These are phyloP conservation scores for Steinernema scapterisci DNA, from an alignment of 2,888 invertebrate genomes.

Conservation along the genomic window DNA sequence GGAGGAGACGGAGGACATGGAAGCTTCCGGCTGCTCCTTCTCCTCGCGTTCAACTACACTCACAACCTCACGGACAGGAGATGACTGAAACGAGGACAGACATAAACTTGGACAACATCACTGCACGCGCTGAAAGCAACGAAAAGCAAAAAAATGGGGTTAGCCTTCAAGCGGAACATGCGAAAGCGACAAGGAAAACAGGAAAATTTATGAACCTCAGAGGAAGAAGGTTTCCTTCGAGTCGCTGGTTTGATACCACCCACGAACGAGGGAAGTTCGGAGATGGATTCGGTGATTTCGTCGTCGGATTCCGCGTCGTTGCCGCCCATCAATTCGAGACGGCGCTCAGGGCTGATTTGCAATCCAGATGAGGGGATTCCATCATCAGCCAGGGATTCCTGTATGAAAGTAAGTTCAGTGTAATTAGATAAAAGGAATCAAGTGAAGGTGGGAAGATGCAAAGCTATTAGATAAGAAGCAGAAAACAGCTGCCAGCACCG, in stretches of 20 bases:
- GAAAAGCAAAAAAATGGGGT: conserved; percentile 3
- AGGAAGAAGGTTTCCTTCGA: conserved; percentile 18
- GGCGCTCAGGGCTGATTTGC: conserved; percentile 62
- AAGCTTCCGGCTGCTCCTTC: neutral
- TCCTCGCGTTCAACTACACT: conserved; percentile 6
- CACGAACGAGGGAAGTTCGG: conserved; percentile 65
- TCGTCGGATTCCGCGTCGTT: conserved; percentile 50
- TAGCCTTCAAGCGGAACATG: conserved; percentile 9
- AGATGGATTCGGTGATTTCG: conserved; percentile 66
- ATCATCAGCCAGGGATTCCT: conserved; percentile 52
- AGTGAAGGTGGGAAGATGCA: neutral
- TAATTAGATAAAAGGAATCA: neutral
- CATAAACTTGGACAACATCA: neutral
- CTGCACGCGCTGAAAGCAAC: conserved; percentile 25
- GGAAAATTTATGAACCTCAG: conserved; percentile 17
- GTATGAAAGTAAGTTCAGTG: neutral
- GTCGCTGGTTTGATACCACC: conserved; percentile 34
- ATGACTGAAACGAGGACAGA: conserved; percentile 17
- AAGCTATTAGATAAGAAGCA: neutral
- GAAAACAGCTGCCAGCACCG: neutral
- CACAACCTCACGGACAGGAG: conserved; percentile 3
- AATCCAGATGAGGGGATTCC: conserved; percentile 63
- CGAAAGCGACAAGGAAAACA: neutral
- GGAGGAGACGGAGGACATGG: conserved; percentile 27
- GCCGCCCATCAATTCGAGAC: conserved; percentile 59